These are phyloP conservation scores for Siphlonurus alternatus DNA, from an alignment of 2,888 invertebrate genomes.

Conservation along the genomic window DNA sequence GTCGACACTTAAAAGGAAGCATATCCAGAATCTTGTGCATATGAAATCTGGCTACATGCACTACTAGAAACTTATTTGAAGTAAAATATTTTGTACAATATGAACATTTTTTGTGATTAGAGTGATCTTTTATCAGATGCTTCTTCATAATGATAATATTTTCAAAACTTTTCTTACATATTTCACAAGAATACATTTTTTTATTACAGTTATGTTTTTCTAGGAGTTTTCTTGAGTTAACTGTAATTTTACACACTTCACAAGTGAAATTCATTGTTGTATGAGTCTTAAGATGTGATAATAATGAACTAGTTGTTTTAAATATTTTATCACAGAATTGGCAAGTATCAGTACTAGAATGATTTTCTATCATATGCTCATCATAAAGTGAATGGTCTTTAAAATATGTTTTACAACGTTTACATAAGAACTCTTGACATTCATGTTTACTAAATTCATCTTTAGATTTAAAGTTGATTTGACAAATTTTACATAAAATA, in stretches of 20 bases:
- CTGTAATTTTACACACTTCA: neutral
- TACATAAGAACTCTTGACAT: neutral
- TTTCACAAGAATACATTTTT: no score
- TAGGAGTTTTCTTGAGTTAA: neutral
- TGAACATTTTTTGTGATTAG: no score
- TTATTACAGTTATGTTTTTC: neutral
- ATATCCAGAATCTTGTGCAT: no score
- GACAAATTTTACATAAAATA: no score
- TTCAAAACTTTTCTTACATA: no score
- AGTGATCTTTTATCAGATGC: no score
- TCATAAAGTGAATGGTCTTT: neutral
- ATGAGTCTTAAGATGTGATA: neutral
- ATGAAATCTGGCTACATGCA: no score
- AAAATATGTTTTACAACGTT: neutral
- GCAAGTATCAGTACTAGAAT: neutral
- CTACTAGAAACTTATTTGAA: no score
- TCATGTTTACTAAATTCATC: neutral
- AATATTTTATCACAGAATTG: neutral
- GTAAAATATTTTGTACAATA: no score
- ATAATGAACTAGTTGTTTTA: neutral
- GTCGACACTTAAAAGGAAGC: no score
- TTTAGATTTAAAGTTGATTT: no score
- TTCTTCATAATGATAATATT: no score
- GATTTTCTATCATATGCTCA: neutral
- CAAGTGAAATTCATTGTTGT: neutral